A percentile compares a stretch with the other conserved stretches of the same genome.
These are phyloP conservation scores for Amblyraja radiata DNA, from an alignment of 2,797 vertebrate genomes.

Conservation along the genomic window DNA sequence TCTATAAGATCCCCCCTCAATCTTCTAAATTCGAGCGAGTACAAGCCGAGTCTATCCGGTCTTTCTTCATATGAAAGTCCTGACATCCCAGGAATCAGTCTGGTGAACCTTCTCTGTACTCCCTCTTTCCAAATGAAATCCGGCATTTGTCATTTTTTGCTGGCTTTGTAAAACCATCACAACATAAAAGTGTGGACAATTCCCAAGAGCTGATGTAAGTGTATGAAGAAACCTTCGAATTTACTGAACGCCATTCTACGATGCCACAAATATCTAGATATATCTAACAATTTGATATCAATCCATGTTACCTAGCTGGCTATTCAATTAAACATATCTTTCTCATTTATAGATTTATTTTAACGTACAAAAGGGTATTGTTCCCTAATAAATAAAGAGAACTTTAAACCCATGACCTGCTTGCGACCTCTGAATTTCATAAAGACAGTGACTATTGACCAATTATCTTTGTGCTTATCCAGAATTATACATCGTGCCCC, in stretches of 20 bases:
- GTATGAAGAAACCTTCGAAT: not conserved
- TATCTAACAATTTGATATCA: not conserved
- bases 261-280: not conserved
- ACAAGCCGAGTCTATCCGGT: too few relatives aligned
- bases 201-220: not conserved
- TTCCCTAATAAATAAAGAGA: conserved; percentile 15
- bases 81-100: too few relatives aligned
- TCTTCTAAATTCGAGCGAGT: too few relatives aligned
- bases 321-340: conserved; percentile 5
- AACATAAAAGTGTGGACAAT: too few relatives aligned
- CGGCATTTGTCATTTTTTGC: not conserved
- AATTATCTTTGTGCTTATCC: conserved; percentile 32
- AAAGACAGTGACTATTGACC: not conserved
- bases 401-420: not conserved
- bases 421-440: conserved; percentile 17
- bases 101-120: too few relatives aligned
- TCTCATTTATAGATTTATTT: conserved; percentile 29
- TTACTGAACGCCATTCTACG: not conserved
- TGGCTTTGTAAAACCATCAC: not conserved
- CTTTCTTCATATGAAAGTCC: too few relatives aligned
- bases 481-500: conserved; percentile 31
- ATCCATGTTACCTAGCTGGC: not conserved
- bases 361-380: conserved; percentile 1
- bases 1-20: too few relatives aligned
- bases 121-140: not conserved